Evolutionary conservation across 2,113 vertebrate species (phyloP), one percentile per base, ranked within the genome.

Genomic region (Acinonyx jubatus): DNA sequence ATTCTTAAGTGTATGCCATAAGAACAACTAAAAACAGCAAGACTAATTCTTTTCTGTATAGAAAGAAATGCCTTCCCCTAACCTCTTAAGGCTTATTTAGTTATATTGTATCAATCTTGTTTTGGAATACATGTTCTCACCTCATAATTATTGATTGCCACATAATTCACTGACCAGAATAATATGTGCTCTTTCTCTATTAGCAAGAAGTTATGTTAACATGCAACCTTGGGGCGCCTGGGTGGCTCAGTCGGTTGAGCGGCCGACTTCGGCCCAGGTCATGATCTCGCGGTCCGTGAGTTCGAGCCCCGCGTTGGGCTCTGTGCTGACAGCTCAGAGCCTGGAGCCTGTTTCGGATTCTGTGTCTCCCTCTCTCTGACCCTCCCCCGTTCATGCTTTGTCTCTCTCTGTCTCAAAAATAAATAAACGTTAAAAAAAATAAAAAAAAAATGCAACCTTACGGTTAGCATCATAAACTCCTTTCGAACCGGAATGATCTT

Each of bases 401-500:
- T 45, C 45, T 45, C 45, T 45, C 45, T 45, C 45, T 45, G 45
- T 9, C 7, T 45, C 7, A 45, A 45, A 45, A 45, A 1, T 45
- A 45, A 45, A 45, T 45, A 45, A 45, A 45, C 45, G 8, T 45
- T 45, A 45, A 45, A 45, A 41, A 41, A 41, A 41, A n/a, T n/a
- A n/a, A n/a, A n/a, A 45, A 45, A 45, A 45, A 45, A 9, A 23
- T 65, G 33, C 41, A 36, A 23, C 4, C 15, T 66, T 80, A 79
- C 57, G 7, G 10, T 87, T 41, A 69, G 10, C n/a, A 57, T 84
- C 7, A 69, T 57, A 89, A 92, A 48, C 92, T 90, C 4, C 16
- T 90, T 83, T 95, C 90, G 66, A 93, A 96, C 57, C 68, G 23
- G 73, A 97, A 92, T 91, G 18, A 63, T 93, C 19, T 69, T 55